These are phyloP conservation scores for Andrena fulva DNA, from an alignment of 2,888 invertebrate genomes.

Conservation along the genomic window DNA sequence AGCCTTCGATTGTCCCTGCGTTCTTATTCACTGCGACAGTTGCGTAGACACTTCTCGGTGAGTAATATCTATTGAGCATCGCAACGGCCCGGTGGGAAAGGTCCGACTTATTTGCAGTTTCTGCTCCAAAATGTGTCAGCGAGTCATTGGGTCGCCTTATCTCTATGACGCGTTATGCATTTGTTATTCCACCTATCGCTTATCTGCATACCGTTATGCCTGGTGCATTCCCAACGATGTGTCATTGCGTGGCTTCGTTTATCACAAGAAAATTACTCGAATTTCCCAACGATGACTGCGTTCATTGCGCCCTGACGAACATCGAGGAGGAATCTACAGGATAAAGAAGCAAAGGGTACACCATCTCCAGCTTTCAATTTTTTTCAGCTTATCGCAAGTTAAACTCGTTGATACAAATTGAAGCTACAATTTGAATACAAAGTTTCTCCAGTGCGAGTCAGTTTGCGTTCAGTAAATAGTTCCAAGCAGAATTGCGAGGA, in stretches of 20 bases:
- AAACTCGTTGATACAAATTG: no score
- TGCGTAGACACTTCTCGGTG: conserved; percentile 1
- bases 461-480: background rate
- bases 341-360: no score
- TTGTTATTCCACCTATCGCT: conserved; percentile 62
- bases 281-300: conserved; percentile 38
- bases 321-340: background rate
- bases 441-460: no score
- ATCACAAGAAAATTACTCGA: conserved; percentile 28
- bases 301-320: conserved; percentile 1
- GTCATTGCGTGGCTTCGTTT: conserved; percentile 45
- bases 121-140: conserved; percentile 32
- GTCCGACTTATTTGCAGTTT: conserved; percentile 30
- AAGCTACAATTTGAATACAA: no score
- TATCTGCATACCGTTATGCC: conserved; percentile 59
- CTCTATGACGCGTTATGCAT: conserved; percentile 56
- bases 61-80: conserved; percentile 32
- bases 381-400: no score
- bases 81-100: background rate
- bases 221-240: conserved; percentile 46
- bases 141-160: conserved; percentile 50
- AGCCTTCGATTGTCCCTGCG: background rate
- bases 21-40: background rate
- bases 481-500: background rate
- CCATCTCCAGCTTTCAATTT: no score